A percentile compares a stretch with the other conserved stretches of the same genome.
These are phyloP conservation scores for Bombus fervidus DNA, from an alignment of 1,140 invertebrate species.

Conservation along the genomic window DNA sequence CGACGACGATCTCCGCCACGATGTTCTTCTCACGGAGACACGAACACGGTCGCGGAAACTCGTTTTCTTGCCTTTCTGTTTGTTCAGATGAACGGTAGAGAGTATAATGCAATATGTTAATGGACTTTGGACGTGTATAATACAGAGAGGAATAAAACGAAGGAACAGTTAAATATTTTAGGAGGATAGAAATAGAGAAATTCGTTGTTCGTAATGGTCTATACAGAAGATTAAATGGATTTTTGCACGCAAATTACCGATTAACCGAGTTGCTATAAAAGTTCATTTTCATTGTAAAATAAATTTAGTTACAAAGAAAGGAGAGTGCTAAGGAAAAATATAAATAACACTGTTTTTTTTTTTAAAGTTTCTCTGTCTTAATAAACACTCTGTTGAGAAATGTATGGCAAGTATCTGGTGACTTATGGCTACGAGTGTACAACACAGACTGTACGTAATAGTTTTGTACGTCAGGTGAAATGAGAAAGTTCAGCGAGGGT, in stretches of 20 bases:
- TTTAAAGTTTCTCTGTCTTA: background rate
- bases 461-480: background rate
- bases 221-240: no score
- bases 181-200: background rate
- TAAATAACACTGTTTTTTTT: background rate
- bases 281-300: no score
- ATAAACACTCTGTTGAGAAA: background rate
- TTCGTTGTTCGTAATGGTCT: no score
- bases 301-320: background rate
- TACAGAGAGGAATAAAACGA: background rate
- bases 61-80: background rate
- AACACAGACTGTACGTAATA: background rate
- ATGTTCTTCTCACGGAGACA: background rate
- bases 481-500: slow-evolving; percentile 3
- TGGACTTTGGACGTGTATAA: background rate
- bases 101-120: background rate
- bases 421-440: background rate
- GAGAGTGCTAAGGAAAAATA: background rate
- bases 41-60: no score
- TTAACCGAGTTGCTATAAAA: no score
- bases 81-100: background rate
- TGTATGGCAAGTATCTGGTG: background rate
- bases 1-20: slow-evolving; percentile 26
- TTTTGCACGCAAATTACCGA: no score
- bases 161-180: background rate